A percentile compares a stretch with the other conserved stretches of the same genome.
These are phyloP conservation scores for Erebia ligea DNA, from an alignment of 2,888 invertebrate genomes.

Conservation along the genomic window DNA sequence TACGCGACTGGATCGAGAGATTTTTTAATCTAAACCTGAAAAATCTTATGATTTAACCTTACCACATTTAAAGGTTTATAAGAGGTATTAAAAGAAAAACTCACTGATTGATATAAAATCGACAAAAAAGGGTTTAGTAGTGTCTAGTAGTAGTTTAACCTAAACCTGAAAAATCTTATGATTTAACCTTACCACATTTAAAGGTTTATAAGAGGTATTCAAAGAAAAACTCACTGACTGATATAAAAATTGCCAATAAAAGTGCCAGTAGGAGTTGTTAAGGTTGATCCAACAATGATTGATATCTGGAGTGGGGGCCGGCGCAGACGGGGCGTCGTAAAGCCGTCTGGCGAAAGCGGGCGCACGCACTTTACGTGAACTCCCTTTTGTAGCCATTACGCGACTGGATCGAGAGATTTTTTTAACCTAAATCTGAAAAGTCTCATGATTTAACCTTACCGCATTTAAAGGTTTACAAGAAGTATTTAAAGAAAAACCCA, in stretches of 20 bases:
- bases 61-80: too few species aligned
- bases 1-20: background rate
- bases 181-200: background rate
- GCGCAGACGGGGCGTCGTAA: slow-evolving; percentile 40
- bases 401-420: slow-evolving; percentile 1
- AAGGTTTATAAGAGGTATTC: too few species aligned
- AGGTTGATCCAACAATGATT: slow-evolving; percentile 33
- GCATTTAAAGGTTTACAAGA: too few species aligned
- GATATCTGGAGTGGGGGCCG: slow-evolving; percentile 30
- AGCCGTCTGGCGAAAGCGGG: slow-evolving; percentile 39
- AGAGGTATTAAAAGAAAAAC: too few species aligned
- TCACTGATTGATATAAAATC: too few species aligned
- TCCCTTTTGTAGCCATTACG: slow-evolving; percentile 23
- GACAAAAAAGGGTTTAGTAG: too few species aligned
- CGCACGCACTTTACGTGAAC: slow-evolving; percentile 32
- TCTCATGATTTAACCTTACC: background rate
- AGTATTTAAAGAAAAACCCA: too few species aligned
- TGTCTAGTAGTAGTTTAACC: too few species aligned
- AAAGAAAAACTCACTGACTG: too few species aligned
- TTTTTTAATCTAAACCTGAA: background rate
- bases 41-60: background rate
- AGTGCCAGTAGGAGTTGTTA: background rate
- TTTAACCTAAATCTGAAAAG: background rate
- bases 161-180: background rate
- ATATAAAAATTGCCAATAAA: too few species aligned